A percentile compares a stretch with the other conserved stretches of the same genome.
phyloP scores from a whole-genome alignment of 1,140 invertebrate species.

The Hirudo medicinalis region DNA sequence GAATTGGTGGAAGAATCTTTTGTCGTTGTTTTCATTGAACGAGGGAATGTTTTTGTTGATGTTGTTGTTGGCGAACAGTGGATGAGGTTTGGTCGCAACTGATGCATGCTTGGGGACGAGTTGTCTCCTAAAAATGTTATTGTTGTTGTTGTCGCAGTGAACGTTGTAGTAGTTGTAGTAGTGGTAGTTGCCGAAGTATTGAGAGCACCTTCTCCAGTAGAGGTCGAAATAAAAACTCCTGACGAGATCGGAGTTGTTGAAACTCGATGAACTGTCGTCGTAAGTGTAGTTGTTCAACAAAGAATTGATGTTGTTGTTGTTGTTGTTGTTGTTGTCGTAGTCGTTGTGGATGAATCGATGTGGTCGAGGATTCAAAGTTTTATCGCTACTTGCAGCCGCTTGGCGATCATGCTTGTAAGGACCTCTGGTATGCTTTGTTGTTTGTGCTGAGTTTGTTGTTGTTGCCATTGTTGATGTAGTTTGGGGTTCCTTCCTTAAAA shows the following conservation, averaged over 20 bases:
- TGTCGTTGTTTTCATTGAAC: no score
- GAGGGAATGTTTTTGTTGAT: no score
- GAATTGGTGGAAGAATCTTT: no score
- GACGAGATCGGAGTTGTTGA: neutral
- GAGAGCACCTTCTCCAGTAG: neutral
- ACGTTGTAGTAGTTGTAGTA: neutral
- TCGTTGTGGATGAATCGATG: neutral
- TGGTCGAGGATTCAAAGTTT: neutral
- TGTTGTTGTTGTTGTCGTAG: constrained; percentile 10
- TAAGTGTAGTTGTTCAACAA: neutral
- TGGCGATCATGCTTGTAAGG: neutral
- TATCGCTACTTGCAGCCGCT: neutral
- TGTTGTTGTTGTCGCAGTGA: neutral
- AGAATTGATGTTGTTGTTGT: neutral
- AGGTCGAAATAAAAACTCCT: neutral
- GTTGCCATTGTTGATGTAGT: neutral
- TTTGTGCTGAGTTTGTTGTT: neutral
- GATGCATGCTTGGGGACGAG: no score
- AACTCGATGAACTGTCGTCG: neutral
- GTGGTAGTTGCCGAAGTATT: neutral
- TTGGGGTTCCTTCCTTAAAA: no score
- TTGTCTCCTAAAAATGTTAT: neutral
- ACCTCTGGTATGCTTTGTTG: neutral
- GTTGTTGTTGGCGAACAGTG: no score
- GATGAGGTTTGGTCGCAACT: no score